These are phyloP conservation scores for Mystacides longicornis DNA, from an alignment of 2,888 invertebrate species.

Conservation along the genomic window DNA sequence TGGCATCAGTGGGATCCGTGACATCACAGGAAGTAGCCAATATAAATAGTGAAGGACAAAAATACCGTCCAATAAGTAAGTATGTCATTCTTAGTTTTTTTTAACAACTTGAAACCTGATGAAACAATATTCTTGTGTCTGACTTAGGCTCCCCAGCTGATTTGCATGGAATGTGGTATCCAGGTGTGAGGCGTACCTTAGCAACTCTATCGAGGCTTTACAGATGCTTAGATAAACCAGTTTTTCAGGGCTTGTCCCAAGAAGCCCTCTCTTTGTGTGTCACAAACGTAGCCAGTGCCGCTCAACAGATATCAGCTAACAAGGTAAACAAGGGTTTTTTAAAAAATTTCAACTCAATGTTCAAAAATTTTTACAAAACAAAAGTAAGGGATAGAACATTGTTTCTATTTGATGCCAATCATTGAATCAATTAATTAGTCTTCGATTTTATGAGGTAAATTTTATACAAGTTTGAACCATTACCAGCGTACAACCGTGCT, in stretches of 20 bases:
- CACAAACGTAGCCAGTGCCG: constrained; percentile 78
- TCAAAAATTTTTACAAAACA: background rate
- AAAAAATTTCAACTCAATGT: background rate
- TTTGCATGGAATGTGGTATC: constrained; percentile 99
- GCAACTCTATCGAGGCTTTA: constrained; percentile 90
- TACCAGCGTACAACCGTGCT: too few species aligned
- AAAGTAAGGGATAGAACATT: background rate
- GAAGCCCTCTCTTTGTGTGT: constrained; percentile 92
- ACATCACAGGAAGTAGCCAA: constrained; percentile 67
- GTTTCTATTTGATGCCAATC: background rate
- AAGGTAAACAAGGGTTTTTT: constrained; percentile 42
- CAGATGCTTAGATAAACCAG: constrained; percentile 87
- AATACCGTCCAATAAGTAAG: constrained; percentile 26
- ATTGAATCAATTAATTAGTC: too few species aligned
- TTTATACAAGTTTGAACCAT: too few species aligned
- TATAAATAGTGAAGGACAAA: constrained; percentile 44
- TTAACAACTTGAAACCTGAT: background rate
- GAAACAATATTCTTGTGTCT: background rate
- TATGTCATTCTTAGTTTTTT: background rate
- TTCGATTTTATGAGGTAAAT: too few species aligned
- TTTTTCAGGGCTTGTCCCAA: constrained; percentile 95
- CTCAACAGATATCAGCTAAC: constrained; percentile 65
- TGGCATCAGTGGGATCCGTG: constrained; percentile 58
- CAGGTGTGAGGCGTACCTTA: constrained; percentile 88
- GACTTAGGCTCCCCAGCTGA: constrained; percentile 77